Base-by-base conservation (phyloP, 2,888 invertebrate species). In the Eristalis arbustorum region DNA sequence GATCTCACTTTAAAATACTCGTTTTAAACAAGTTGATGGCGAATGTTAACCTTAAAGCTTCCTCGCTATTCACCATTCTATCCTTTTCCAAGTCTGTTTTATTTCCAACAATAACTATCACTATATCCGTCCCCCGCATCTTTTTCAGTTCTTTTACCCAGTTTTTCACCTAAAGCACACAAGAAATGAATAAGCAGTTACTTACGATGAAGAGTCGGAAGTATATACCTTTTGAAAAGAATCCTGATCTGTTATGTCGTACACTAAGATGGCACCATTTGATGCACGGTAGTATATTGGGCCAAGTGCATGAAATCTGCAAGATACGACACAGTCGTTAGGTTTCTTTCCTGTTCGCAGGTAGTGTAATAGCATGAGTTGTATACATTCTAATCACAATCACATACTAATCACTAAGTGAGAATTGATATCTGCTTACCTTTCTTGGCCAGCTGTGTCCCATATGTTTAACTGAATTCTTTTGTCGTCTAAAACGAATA, bases 371-470 rank as follows among this genome's bases (percentile, higher is more conserved):
- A 18, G 49, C 8, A 1, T 18, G 8, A n/a, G 4, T 49, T 49
- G n/a, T n/a, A n/a, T 49, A 5, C 49, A 49, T 49, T 3, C 49
- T 18, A n/a, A n/a, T n/a, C 18, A 18, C 18, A 18, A 0, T 6
- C 49, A 18, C 8, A 18, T 49, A n/a, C 4, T 42, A 49, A 49
- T 18, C 18, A 18, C 18, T n/a, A 18, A 49, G 6, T 6, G 49
- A 5, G 49, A 49, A 4, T 49, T 49, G 49, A 8, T 49, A 18
- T 49, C 18, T 8, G 23, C 96, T 67, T 98, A 6, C 98, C 96
- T 96, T 92, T 99, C 99, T 92, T 99, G 99, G 0, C 99, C 99
- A 6, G 99, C 99, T 3, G 99, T 99, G 91, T 99, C 99, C 99
- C 99, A 99, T 97, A 62, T 98, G 13, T 98, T 96, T 71, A 99